Evolutionary conservation across 2,113 vertebrate species (phyloP).

Genomic region (Eidolon helvum): DNA sequence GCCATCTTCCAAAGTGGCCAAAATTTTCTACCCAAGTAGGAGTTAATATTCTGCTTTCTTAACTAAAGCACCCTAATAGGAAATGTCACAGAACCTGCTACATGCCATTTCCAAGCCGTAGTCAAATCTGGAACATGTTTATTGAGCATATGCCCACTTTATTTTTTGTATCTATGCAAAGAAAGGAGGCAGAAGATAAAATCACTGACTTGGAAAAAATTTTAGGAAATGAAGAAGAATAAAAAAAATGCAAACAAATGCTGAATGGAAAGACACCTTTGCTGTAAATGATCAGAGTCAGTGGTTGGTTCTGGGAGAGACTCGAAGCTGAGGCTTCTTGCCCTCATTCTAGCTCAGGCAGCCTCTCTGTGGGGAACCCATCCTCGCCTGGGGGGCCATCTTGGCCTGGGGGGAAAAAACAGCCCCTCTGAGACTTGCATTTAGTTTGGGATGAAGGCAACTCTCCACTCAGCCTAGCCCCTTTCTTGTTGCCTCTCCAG

Average conservation of each 20-base stretch:
- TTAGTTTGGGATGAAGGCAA: neutral
- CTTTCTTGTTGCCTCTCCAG: neutral
- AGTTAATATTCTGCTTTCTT: neutral
- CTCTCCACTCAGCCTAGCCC: neutral
- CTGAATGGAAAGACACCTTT: neutral
- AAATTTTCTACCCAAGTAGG: neutral
- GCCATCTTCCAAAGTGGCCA: neutral
- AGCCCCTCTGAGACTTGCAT: neutral
- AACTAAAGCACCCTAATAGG: neutral
- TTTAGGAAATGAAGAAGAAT: neutral
- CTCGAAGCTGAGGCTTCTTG: neutral
- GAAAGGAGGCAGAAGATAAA: neutral
- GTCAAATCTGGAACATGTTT: neutral
- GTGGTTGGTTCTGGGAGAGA: neutral
- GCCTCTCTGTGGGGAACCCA: neutral
- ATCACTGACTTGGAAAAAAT: neutral
- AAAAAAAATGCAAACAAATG: neutral
- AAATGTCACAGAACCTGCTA: neutral
- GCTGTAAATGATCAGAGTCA: neutral
- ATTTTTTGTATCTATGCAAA: neutral
- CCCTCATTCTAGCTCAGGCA: neutral
- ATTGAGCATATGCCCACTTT: neutral
- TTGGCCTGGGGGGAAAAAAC: neutral
- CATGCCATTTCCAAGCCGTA: neutral
- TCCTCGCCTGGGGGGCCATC: neutral